Base-by-base conservation (phyloP, 2,888 invertebrate species). In the Drosophila merina region DNA sequence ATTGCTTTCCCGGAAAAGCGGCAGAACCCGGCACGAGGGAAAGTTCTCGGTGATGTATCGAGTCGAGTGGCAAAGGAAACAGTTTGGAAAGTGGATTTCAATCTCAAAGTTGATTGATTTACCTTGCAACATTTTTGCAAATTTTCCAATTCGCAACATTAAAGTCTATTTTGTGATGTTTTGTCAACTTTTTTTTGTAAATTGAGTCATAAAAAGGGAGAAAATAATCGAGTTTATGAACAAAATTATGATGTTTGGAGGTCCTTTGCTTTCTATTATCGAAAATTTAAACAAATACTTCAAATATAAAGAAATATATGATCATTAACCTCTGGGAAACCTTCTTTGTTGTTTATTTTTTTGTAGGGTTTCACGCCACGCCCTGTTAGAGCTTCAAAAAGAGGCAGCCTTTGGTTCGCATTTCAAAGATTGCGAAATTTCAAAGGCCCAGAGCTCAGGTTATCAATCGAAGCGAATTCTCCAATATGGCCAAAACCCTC, bases 401-500 rank as follows among this genome's bases (percentile, higher is more conserved):
- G 28, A 6, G 28, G 28, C 28, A 2, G 28, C 6, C 1, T 4
- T 5, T 28, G n/a, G 45, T 45, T 68, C 74, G 49, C 51, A 75
- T 75, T 72, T 75, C 75, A 75, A 60, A 74, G 76, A 76, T 76
- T 76, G 76, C 60, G 76, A 76, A 76, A 76, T 76, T 50, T 59
- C 31, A 14, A 52, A 63, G 20, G 56, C 54, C 33, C 2, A n/a
- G 14, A 14, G 26, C 57, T 74, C 64, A 48, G 64, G 64, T 62
- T 64, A 64, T 64, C 63, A 47, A 45, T 49, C 49, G 60, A 49
- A 45, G 44, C 5, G 49, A 60, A 36, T 62, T 62, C 25, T 14
- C 44, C 62, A 63, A 62, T 62, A 25, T 51, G 5, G 47, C 48
- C 40, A 38, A 42, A 25, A n/a, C 38, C 38, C 4, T 20, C 20